phyloP scores from a whole-genome alignment of 2,797 vertebrate genomes.

The Gadopsis marmoratus region DNA sequence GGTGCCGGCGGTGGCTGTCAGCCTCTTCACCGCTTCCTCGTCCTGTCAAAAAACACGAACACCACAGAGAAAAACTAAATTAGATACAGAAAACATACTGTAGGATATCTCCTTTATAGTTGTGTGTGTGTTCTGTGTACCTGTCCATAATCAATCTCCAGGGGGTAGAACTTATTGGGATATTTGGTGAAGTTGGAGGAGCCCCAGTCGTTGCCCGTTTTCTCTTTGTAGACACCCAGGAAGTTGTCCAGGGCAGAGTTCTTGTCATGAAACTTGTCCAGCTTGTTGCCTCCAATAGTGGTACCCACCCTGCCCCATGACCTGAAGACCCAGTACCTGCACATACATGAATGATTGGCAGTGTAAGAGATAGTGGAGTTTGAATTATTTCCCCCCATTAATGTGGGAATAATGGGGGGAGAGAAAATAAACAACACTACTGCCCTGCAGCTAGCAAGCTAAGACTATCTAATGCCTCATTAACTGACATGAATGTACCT shows the following conservation, averaged over 20 bases:
- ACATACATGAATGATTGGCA: neutral
- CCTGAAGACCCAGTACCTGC: constrained; percentile 97
- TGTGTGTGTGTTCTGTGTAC: constrained; percentile 72
- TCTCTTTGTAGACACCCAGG: constrained; percentile 93
- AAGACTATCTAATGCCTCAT: neutral
- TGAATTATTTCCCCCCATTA: neutral
- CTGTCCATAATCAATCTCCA: constrained; percentile 99
- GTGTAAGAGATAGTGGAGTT: neutral
- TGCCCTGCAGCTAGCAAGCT: neutral
- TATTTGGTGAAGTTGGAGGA: constrained; percentile 94
- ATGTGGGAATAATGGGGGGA: no score
- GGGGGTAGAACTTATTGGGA: constrained; percentile 97
- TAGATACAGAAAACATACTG: neutral
- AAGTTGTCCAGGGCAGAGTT: constrained; percentile 95
- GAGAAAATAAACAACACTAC: neutral
- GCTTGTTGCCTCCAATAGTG: constrained; percentile 95
- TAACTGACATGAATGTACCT: neutral
- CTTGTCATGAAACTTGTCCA: constrained; percentile 95
- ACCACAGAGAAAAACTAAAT: neutral
- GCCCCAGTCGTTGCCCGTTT: constrained; percentile 95
- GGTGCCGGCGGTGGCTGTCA: constrained; percentile 90
- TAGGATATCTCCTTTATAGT: rapidly evolving
- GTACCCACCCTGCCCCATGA: constrained; percentile 99
- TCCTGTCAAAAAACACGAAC: constrained; percentile 83
- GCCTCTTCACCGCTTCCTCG: constrained; percentile 94